Evolutionary conservation across 2,797 vertebrate species (phyloP), one percentile per base, ranked within the genome.

Genomic region (Yasuhikotakia modesta): DNA sequence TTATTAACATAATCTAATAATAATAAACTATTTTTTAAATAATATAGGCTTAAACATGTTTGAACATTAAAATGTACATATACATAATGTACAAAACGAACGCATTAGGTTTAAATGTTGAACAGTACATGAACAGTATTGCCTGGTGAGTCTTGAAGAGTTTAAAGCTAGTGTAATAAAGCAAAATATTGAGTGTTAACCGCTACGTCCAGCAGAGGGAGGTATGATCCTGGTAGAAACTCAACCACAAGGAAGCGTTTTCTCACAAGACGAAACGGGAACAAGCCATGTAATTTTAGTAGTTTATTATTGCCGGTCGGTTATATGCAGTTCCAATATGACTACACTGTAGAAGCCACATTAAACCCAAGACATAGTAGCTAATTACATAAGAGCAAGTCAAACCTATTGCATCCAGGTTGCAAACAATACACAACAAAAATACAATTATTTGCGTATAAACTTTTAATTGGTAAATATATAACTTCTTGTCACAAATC

Each of bases 221-320:
- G 76, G n/a, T 76, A 81, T 55, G 64, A 32, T 52, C 45, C 32
- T 16, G 16, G 7, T 32, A 50, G 24, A 35, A 68, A 52, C 10
- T 32, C 2, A 17, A 5, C 30, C 39, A 53, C 14, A 66, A n/a
- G 22, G 63, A 43, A 19, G 27, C 30, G 11, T n/a, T 67, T 5
- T 13, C 16, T 70, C 14, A 61, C 1, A 30, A 22, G 5, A 46
- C 3, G 39, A 6, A 61, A 3, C 7, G 0, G 17, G 10, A 22
- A 67, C 19, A 70, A n/a, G 32, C 2, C 6, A 14, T 65, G 39
- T 86, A 57, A 84, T 89, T 88, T 90, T 90, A 90, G 87, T 88
- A 86, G 88, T 95, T 96, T 96, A 96, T 95, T 93, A 92, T 93
- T 95, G 95, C 91, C 94, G 94, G 93, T 93, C 93, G 95, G 89